Base-by-base conservation (phyloP, 1,140 invertebrate species). In the Lethrus apterus region DNA sequence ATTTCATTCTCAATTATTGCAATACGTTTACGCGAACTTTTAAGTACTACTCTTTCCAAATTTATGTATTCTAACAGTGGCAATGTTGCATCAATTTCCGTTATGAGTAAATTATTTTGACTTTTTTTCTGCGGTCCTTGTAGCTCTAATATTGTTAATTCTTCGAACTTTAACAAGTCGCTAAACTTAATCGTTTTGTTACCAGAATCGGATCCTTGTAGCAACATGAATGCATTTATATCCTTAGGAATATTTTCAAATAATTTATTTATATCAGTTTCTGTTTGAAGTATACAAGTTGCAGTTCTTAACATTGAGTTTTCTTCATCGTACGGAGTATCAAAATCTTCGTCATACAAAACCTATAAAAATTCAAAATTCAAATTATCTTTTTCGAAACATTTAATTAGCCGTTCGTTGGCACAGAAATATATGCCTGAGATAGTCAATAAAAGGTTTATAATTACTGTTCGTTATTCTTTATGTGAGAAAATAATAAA, bases 131-230 rank as follows among this genome's bases (percentile, higher is more conserved):
- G n/a, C 41, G 71, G 64, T n/a, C 79, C 78, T 49, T 80, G 69
- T 35, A 82, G 67, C 54, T 81, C 79, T 18, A 81, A 52, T 3
- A 73, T 75, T 52, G 70, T 65, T 17, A 83, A 61, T 43, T 75
- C 66, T 29, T 68, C 61, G 10, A 81, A 74, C 31, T 65, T 63
- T 17, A 70, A 62, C 20, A 81, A 67, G 38, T 72, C 64, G 46
- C 70, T 67, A 13, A 70, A 66, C 48, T 68, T 70, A 1, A 82
- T 71, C 52, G 34, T 70, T 72, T 52, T 77, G 62, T 51, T 74
- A 56, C 75, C 77, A n/a, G 50, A 67, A 57, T 57, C 41, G 35
- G 59, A 56, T 11, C 61, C 63, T 56, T 67, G 60, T n/a, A 67
- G 59, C 20, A 74, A 50, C 9, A 68, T 65, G 33, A 70, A 46